Percentiles rank a stretch among this genome's conserved stretches.
phyloP scores from a whole-genome alignment of 2,113 vertebrate species.

The Eleginops maclovinus region DNA sequence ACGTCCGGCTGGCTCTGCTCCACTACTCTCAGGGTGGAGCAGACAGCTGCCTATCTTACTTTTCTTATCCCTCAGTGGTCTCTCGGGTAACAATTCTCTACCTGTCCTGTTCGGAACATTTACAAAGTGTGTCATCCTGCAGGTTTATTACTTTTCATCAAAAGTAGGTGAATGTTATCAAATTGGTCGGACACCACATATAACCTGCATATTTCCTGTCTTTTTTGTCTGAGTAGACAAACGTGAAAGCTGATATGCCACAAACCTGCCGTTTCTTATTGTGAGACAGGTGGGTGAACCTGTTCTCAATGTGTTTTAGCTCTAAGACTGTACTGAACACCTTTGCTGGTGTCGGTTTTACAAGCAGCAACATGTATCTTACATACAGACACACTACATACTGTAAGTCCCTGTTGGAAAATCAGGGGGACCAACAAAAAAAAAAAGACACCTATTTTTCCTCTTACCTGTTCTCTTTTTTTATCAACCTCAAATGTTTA shows the following conservation, averaged over 20 bases:
- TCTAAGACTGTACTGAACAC: constrained; percentile 13
- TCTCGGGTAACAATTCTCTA: constrained; percentile 19
- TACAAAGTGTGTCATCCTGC: background rate
- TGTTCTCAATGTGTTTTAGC: constrained; percentile 43
- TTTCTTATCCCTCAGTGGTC: constrained; percentile 14
- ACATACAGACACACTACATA: constrained; percentile 15
- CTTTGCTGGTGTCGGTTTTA: constrained; percentile 34
- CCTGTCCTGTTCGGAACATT: constrained; percentile 13
- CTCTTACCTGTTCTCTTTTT: no score
- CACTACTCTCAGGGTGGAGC: constrained; percentile 56
- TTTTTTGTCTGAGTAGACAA: constrained; percentile 21
- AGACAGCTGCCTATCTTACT: constrained; percentile 46
- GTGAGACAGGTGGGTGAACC: constrained; percentile 48
- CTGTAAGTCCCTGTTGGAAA: constrained; percentile 31
- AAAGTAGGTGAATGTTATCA: no score
- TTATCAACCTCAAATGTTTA: no score
- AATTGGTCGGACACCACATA: constrained; percentile 2
- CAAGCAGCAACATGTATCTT: constrained; percentile 47
- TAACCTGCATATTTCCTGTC: constrained; percentile 2
- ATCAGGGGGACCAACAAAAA: background rate
- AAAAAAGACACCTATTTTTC: no score
- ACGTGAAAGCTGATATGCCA: constrained; percentile 49
- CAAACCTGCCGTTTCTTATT: constrained; percentile 35
- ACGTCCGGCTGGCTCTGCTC: constrained; percentile 58
- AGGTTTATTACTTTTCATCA: constrained; percentile 21